phyloP scores from a whole-genome alignment of 2,113 vertebrate species.

The Gallinago jamesoni region DNA sequence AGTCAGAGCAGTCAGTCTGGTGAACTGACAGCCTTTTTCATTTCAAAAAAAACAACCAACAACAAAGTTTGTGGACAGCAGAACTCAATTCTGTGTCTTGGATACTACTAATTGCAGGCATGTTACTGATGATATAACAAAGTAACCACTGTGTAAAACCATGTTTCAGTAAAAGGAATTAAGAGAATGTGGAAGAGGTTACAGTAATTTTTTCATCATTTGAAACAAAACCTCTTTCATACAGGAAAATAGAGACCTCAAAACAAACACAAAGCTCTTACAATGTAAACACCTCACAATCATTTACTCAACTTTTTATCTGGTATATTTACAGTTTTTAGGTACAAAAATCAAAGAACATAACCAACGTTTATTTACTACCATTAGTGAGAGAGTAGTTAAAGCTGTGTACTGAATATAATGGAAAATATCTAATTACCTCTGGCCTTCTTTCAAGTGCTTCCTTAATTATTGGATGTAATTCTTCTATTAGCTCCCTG shows the following conservation, averaged over 20 bases:
- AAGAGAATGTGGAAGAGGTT: background rate
- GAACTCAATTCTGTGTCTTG: background rate
- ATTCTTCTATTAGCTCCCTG: slow-evolving; percentile 97
- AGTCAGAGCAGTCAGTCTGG: background rate
- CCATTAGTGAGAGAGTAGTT: background rate
- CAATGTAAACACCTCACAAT: background rate
- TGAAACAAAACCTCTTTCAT: background rate
- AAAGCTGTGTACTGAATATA: background rate
- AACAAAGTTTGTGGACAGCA: background rate
- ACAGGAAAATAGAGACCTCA: background rate
- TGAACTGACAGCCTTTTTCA: background rate
- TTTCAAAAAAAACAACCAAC: background rate
- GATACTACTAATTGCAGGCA: background rate
- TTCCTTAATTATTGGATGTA: slow-evolving; percentile 99
- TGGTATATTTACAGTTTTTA: background rate
- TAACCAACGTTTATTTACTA: background rate
- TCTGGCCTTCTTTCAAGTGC: slow-evolving; percentile 99
- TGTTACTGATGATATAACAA: background rate
- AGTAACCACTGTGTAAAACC: background rate
- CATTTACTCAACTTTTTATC: background rate
- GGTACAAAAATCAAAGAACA: background rate
- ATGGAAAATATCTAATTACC: slow-evolving; percentile 75
- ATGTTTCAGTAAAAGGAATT: background rate
- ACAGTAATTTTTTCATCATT: background rate
- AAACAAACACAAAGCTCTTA: background rate